phyloP scores from a whole-genome alignment of 2,888 invertebrate species.

The Amphipoea oculea region DNA sequence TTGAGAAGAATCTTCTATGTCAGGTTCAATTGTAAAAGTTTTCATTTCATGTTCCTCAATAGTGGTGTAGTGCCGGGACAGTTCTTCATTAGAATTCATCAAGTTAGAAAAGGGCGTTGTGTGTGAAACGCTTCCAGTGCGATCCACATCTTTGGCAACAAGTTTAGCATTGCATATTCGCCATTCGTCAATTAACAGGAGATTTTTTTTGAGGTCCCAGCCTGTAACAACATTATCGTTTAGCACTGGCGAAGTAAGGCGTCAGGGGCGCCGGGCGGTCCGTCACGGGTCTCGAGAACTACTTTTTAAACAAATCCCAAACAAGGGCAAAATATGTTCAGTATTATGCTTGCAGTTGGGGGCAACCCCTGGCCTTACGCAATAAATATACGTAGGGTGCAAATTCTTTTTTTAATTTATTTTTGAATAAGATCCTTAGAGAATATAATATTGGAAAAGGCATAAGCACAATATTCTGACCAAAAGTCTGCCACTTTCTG shows the following conservation, averaged over 20 bases:
- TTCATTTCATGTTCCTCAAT: constrained; percentile 1
- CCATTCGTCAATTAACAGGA: constrained; percentile 91
- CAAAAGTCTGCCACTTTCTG: neutral
- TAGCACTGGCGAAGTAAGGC: neutral
- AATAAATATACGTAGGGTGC: neutral
- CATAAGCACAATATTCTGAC: neutral
- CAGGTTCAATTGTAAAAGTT: constrained; percentile 54
- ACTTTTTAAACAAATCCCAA: neutral
- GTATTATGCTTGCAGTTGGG: neutral
- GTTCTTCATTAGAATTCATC: neutral
- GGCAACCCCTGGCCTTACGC: neutral
- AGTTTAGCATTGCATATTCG: constrained; percentile 73
- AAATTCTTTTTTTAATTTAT: neutral
- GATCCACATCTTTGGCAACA: neutral
- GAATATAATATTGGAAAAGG: neutral
- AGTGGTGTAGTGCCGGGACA: neutral
- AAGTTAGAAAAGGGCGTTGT: neutral
- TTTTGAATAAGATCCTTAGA: neutral
- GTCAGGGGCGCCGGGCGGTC: neutral
- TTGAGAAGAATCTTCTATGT: neutral
- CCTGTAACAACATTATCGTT: constrained; percentile 80
- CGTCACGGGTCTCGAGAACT: neutral
- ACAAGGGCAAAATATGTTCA: neutral
- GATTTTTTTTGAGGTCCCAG: constrained; percentile 91
- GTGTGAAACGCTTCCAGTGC: neutral